phyloP scores from a whole-genome alignment of 2,888 invertebrate species.

The Cantharis nigra region DNA sequence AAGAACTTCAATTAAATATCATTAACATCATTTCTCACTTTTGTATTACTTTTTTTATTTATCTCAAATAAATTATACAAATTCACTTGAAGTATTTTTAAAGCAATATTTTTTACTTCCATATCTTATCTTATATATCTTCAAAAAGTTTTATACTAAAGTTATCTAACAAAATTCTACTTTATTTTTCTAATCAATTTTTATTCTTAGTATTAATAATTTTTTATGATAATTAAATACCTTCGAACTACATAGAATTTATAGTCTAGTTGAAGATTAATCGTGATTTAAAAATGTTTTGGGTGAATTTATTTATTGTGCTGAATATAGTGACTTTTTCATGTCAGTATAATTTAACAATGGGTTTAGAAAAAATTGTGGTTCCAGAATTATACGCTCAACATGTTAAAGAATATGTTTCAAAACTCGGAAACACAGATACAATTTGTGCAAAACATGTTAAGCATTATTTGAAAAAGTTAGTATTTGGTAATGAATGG shows the following conservation, averaged over 20 bases:
- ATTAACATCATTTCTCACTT: too few species aligned
- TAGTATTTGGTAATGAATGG: constrained; percentile 1
- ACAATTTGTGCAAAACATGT: background rate
- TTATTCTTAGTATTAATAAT: background rate
- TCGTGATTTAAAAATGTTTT: background rate
- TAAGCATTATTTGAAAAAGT: background rate
- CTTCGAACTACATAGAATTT: background rate
- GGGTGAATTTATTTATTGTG: background rate
- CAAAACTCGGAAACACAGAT: background rate
- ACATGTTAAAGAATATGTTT: background rate
- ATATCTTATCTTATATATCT: too few species aligned
- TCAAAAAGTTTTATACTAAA: too few species aligned
- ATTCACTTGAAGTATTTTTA: too few species aligned
- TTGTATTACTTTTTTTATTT: too few species aligned
- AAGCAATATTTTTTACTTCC: too few species aligned
- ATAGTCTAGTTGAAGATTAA: background rate
- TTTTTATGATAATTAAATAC: background rate
- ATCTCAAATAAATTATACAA: too few species aligned
- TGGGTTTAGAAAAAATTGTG: background rate
- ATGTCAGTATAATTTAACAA: background rate
- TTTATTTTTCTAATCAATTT: background rate
- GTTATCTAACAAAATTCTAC: too few species aligned
- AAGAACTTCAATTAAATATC: too few species aligned
- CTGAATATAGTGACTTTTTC: background rate
- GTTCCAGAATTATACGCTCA: background rate